These are phyloP conservation scores for Anhinga anhinga DNA, from an alignment of 2,113 vertebrate species.

Conservation along the genomic window DNA sequence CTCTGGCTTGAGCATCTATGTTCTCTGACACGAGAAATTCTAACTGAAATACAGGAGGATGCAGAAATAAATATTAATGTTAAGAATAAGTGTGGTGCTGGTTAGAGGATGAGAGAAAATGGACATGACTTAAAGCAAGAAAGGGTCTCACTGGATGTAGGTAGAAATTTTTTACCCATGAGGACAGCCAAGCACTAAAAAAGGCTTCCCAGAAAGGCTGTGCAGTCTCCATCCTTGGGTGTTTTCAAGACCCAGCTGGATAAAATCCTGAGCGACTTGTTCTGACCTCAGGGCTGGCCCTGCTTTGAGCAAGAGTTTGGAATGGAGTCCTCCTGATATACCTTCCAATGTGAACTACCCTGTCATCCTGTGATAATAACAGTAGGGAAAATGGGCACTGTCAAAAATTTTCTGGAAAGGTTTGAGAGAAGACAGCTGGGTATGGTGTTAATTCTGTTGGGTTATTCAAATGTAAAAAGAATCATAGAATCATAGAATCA, in stretches of 20 bases:
- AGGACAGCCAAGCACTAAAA: not conserved
- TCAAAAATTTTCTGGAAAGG: not conserved
- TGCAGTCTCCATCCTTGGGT: not conserved
- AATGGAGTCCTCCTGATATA: not conserved
- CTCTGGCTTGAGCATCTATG: not conserved
- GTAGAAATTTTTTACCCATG: not conserved
- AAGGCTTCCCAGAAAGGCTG: not conserved
- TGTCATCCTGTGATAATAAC: not conserved
- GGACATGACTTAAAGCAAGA: not conserved
- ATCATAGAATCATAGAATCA: too few relatives aligned
- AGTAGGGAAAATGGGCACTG: not conserved
- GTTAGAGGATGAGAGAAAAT: not conserved
- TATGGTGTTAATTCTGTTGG: not conserved
- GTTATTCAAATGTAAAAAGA: not conserved
- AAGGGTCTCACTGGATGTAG: accelerated
- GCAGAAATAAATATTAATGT: not conserved
- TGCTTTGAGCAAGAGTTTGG: not conserved
- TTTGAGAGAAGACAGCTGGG: not conserved
- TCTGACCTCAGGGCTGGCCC: not conserved
- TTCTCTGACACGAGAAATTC: not conserved
- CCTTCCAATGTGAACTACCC: not conserved
- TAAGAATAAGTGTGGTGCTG: not conserved
- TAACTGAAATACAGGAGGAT: not conserved
- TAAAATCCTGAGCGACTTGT: not conserved
- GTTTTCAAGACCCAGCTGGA: not conserved